phyloP scores from a whole-genome alignment of 2,888 invertebrate species.

The Oscheius sp. region DNA sequence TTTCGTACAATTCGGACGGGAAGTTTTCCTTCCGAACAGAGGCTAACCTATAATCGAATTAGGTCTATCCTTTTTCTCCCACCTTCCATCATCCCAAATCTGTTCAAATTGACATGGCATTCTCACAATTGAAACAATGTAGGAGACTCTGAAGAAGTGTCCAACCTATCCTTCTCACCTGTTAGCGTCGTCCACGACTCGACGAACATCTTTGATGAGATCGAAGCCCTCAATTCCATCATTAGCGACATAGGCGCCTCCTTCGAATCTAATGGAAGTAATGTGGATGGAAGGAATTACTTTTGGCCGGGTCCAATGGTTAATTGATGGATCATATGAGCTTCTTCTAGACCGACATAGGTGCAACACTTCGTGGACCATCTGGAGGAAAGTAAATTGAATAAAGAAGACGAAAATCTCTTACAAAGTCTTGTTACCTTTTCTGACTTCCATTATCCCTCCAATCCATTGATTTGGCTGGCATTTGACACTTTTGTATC shows the following conservation, averaged over 20 bases:
- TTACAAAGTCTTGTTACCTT: neutral
- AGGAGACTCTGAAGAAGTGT: neutral
- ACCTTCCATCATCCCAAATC: neutral
- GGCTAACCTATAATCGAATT: neutral
- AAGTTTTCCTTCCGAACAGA: too few relatives aligned
- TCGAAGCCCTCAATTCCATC: constrained; percentile 8
- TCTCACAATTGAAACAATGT: neutral
- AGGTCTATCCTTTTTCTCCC: neutral
- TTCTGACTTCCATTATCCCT: constrained; percentile 1
- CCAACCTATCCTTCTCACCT: neutral
- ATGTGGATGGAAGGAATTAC: neutral
- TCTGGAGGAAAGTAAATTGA: neutral
- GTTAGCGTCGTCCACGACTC: neutral
- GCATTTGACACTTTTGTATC: neutral
- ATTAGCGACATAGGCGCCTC: neutral
- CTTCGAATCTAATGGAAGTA: neutral
- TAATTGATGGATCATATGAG: neutral
- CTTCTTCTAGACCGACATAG: neutral
- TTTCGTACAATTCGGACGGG: too few relatives aligned
- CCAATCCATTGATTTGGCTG: neutral
- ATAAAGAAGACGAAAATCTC: neutral
- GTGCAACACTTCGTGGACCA: neutral
- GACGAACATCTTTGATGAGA: neutral
- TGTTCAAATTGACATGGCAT: constrained; percentile 6
- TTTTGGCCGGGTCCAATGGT: neutral